Conservation (phyloP, 1,140 invertebrate species). For the Drosophila sucinea region DNA sequence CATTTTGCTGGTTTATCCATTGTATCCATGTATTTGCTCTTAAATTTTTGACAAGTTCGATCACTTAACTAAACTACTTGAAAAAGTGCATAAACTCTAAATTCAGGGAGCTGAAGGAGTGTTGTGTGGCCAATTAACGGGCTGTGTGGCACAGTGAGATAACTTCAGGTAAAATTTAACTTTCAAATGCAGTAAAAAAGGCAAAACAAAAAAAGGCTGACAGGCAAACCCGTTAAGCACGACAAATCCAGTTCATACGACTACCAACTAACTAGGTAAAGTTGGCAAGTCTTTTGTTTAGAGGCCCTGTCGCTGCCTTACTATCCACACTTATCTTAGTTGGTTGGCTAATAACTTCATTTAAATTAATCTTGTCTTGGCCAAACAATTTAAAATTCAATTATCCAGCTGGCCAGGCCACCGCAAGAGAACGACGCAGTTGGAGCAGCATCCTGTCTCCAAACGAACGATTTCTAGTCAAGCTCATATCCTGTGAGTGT, state of each 20-base stretch:
- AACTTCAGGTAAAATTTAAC: constrained; percentile 57
- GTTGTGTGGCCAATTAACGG: constrained; percentile 76
- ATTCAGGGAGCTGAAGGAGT: constrained; percentile 37
- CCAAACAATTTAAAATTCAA: constrained; percentile 75
- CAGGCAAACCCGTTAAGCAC: constrained; percentile 40
- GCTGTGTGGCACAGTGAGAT: constrained; percentile 45
- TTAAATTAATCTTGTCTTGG: constrained; percentile 69
- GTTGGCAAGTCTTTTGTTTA: constrained; percentile 65
- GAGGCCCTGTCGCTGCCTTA: constrained; percentile 38
- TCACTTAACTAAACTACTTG: not conserved
- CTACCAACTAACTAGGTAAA: constrained; percentile 31
- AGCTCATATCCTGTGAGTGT: constrained; percentile 70
- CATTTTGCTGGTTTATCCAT: too few relatives aligned
- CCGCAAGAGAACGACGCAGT: constrained; percentile 44
- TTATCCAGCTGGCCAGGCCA: constrained; percentile 67
- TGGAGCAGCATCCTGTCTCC: constrained; percentile 21
- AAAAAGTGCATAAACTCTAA: not conserved
- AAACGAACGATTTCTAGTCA: constrained; percentile 29
- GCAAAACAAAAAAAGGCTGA: constrained; percentile 19
- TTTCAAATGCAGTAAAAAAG: constrained; percentile 64
- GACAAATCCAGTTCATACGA: constrained; percentile 8
- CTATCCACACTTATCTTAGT: constrained; percentile 28
- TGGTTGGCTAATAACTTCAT: constrained; percentile 70
- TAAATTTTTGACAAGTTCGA: not conserved
- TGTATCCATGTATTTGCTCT: not conserved